Evolutionary conservation across 2,113 vertebrate species (phyloP).

Genomic region (Lanius ludovicianus): DNA sequence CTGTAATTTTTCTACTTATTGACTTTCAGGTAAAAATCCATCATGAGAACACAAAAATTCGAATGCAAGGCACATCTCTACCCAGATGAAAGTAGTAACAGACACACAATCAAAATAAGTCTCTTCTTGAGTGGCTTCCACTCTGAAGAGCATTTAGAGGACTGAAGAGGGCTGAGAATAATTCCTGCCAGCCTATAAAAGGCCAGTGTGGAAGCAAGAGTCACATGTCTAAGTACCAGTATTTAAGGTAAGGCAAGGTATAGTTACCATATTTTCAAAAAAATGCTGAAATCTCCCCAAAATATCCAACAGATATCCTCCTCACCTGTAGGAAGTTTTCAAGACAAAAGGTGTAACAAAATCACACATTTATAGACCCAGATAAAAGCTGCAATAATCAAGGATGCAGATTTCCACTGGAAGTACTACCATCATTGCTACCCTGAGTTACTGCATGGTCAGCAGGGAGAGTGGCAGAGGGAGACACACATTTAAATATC

Average conservation of each 20-base stretch:
- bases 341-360: background rate
- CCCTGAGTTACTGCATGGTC: background rate
- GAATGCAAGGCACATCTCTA: background rate
- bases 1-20: background rate
- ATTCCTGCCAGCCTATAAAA: background rate
- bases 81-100: background rate
- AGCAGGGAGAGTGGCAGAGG: background rate
- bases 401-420: background rate
- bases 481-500: background rate
- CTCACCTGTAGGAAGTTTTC: background rate
- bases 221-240: background rate
- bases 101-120: background rate
- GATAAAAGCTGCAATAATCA: background rate
- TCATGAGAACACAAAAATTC: background rate
- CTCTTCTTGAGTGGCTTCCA: background rate
- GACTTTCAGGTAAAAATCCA: background rate
- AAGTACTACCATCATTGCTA: background rate
- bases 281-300: background rate
- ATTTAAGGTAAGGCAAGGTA: background rate
- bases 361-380: background rate
- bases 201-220: background rate
- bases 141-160: background rate
- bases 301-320: background rate
- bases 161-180: background rate
- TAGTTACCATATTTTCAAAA: background rate